Conservation (phyloP, 2,113 vertebrate genomes). For the Pagrus major region DNA sequence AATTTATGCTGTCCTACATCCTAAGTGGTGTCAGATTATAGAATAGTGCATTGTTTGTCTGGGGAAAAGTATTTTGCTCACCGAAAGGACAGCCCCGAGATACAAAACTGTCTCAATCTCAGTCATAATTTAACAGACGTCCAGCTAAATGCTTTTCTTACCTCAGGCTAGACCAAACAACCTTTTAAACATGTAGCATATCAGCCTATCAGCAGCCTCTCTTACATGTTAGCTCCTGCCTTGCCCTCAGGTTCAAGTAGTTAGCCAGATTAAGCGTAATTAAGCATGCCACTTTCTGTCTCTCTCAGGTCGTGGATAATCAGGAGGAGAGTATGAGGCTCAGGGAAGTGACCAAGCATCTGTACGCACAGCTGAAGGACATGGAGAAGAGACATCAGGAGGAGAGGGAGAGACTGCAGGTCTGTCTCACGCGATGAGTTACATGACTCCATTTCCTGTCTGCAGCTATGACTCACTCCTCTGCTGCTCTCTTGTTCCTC, state of each 20-base stretch:
- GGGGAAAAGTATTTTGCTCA: not conserved
- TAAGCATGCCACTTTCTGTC: constrained; percentile 33
- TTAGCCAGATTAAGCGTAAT: constrained; percentile 50
- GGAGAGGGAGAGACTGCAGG: constrained; percentile 87
- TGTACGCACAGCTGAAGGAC: constrained; percentile 86
- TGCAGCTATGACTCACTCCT: constrained; percentile 57
- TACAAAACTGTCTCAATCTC: not conserved
- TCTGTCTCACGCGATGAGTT: constrained; percentile 65
- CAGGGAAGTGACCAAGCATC: constrained; percentile 79
- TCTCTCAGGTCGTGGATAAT: constrained; percentile 68
- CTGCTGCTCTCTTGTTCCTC: constrained; percentile 26
- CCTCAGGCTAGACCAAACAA: not conserved
- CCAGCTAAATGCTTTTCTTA: constrained; percentile 17
- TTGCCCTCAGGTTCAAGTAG: constrained; percentile 16
- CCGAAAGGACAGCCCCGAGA: not conserved
- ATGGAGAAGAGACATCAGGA: constrained; percentile 86
- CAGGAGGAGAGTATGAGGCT: constrained; percentile 80
- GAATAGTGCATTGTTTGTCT: not conserved
- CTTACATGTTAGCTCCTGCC: constrained; percentile 14
- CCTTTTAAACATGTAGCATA: constrained; percentile 14
- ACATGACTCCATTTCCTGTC: constrained; percentile 39
- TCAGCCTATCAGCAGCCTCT: not conserved
- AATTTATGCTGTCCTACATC: constrained; percentile 39
- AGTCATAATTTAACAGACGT: not conserved
- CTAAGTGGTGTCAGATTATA: constrained; percentile 30